These are phyloP conservation scores for Channallabes apus DNA, from an alignment of 2,797 vertebrate species.

Conservation along the genomic window DNA sequence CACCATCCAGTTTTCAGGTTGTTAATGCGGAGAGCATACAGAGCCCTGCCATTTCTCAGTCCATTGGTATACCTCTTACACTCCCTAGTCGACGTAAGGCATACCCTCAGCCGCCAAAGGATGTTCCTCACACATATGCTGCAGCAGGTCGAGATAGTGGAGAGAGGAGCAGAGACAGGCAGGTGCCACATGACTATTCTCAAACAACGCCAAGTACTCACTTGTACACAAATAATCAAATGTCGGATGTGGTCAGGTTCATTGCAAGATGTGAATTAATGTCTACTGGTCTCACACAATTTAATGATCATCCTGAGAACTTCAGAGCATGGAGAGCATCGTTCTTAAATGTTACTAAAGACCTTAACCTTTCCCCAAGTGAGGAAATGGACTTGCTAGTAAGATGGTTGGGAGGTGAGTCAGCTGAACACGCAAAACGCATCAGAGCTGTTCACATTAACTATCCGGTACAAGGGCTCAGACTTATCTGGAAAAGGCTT, in stretches of 20 bases:
- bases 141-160: not conserved
- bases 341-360: not conserved
- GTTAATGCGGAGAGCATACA: not conserved
- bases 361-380: conserved; percentile 20
- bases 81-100: not conserved
- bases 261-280: conserved; percentile 43
- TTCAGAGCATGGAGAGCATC: conserved; percentile 24
- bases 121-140: not conserved
- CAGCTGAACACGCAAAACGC: conserved; percentile 52
- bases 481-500: conserved; percentile 43
- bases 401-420: conserved; percentile 57
- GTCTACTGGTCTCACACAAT: conserved; percentile 40
- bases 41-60: not conserved
- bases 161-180: not conserved
- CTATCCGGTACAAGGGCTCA: conserved; percentile 36
- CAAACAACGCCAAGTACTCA: too few species aligned
- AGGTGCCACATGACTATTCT: too few species aligned
- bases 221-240: not conserved
- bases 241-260: conserved; percentile 47
- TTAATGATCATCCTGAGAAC: conserved; percentile 51
- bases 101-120: not conserved
- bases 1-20: not conserved
- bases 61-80: not conserved
- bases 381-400: conserved; percentile 48
- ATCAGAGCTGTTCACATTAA: conserved; percentile 55